Evolutionary conservation across 1,140 invertebrate species (phyloP).

Genomic region (Lucilia cuprina): DNA sequence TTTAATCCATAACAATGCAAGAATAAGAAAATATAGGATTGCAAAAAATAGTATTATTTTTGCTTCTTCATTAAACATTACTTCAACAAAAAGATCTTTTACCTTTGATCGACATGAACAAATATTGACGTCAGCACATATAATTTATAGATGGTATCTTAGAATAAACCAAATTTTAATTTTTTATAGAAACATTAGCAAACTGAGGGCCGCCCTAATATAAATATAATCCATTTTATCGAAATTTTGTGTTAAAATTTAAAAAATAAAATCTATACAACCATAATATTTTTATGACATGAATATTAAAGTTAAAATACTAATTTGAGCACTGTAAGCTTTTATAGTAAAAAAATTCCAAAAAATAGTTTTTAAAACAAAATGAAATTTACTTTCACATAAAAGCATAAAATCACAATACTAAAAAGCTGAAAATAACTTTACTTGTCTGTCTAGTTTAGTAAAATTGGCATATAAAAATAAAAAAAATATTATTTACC

Average conservation of each 20-base stretch:
- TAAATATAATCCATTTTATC: not conserved
- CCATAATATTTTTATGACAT: not conserved
- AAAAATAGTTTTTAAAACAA: not conserved
- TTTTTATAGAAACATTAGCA: too few relatives aligned
- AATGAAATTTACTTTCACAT: not conserved
- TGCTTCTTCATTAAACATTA: too few relatives aligned
- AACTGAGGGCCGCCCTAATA: too few relatives aligned
- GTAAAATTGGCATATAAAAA: not conserved
- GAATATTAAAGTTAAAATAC: not conserved
- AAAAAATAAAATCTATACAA: not conserved
- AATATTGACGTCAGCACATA: too few relatives aligned
- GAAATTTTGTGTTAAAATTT: not conserved
- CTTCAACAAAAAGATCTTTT: too few relatives aligned
- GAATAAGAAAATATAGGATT: too few relatives aligned
- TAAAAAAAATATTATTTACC: not conserved
- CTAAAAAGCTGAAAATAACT: conserved; percentile 4
- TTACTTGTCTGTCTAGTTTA: not conserved
- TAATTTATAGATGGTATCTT: too few relatives aligned
- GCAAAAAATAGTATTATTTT: too few relatives aligned
- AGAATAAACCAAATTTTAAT: too few relatives aligned
- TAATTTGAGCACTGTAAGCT: not conserved
- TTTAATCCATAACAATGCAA: too few relatives aligned
- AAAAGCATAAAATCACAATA: not conserved
- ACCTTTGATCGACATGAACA: too few relatives aligned
- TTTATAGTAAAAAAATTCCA: not conserved